A percentile compares a stretch with the other conserved stretches of the same genome.
Conservation (phyloP, 2,797 vertebrate genomes). For the Onychomys torridus region DNA sequence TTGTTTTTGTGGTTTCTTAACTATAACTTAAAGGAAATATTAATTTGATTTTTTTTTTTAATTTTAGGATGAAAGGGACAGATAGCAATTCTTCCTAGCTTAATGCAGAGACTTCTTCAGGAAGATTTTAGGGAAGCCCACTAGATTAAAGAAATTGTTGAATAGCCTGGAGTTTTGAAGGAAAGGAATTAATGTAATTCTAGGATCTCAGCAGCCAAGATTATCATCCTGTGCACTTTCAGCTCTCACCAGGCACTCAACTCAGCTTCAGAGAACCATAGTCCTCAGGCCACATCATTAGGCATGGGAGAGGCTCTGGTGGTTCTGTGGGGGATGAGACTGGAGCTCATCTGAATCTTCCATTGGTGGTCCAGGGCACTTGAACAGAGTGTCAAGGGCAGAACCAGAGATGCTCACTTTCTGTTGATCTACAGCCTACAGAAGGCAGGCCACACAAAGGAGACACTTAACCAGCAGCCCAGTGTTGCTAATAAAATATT, state of each 20-base stretch:
- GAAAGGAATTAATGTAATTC: neutral
- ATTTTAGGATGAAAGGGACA: conserved; percentile 10
- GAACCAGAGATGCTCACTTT: neutral
- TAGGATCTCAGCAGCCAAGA: neutral
- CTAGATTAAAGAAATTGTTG: conserved; percentile 4
- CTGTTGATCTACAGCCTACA: neutral
- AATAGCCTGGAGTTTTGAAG: neutral
- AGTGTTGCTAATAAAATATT: conserved; percentile 3
- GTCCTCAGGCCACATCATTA: neutral
- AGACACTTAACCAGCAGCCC: neutral
- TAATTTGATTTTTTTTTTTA: conserved; percentile 30
- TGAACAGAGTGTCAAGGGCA: neutral
- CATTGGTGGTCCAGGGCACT: neutral
- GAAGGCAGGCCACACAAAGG: neutral
- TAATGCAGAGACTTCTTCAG: neutral
- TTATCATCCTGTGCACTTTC: neutral
- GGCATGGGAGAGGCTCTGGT: neutral
- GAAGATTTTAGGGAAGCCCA: neutral
- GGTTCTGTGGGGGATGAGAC: neutral
- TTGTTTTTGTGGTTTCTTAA: conserved; percentile 60
- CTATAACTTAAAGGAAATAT: conserved; percentile 47
- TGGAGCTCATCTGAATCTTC: neutral
- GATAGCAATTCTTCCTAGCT: conserved; percentile 52
- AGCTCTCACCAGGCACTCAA: neutral
- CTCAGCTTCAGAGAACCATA: neutral